These are phyloP conservation scores for Adelosebastes latens DNA, from an alignment of 2,797 vertebrate genomes.

Conservation along the genomic window DNA sequence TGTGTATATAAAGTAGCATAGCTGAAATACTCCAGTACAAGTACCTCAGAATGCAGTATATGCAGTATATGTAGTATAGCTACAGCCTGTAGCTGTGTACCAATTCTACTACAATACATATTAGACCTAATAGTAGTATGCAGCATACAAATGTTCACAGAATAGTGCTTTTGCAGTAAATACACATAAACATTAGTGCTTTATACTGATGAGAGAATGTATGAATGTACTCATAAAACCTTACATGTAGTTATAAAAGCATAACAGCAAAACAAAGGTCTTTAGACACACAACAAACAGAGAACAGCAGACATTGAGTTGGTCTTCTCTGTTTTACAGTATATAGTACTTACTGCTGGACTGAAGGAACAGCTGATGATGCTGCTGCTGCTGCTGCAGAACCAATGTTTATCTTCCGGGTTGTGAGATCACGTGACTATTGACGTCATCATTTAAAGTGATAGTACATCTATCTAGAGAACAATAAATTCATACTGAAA, in stretches of 20 bases:
- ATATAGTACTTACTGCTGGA: not conserved
- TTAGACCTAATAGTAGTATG: no score
- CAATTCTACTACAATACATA: no score
- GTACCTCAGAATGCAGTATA: not conserved
- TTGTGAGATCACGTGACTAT: not conserved
- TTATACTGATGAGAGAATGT: no score
- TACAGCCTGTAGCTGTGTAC: no score
- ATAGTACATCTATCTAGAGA: not conserved
- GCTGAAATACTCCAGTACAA: not conserved
- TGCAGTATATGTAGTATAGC: no score
- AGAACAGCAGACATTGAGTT: no score
- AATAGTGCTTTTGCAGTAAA: no score
- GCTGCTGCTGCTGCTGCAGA: not conserved
- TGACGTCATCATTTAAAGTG: not conserved
- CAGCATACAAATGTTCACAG: no score
- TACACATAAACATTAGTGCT: no score
- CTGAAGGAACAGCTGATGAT: accelerated
- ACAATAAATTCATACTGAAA: not conserved
- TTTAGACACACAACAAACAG: not conserved
- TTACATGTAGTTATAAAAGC: no score
- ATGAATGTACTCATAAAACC: no score
- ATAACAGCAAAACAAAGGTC: no score
- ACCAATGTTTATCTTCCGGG: conserved; percentile 3
- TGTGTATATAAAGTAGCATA: not conserved
- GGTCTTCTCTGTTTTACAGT: not conserved